Evolutionary conservation across 2,797 vertebrate species (phyloP), one percentile per base, ranked within the genome.

Genomic region (Loriculus beryllinus): DNA sequence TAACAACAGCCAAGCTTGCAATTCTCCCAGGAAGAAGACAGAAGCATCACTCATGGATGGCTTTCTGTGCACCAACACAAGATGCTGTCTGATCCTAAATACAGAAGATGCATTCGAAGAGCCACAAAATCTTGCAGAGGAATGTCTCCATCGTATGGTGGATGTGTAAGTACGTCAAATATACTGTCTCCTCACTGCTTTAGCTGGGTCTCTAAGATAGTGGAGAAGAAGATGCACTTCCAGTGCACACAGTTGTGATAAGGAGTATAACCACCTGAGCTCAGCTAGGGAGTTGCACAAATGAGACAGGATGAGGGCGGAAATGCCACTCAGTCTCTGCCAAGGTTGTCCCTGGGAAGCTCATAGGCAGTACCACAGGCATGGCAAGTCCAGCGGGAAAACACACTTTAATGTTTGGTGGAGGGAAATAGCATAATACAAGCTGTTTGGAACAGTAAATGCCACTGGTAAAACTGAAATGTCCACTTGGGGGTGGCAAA

Each of bases 401-500:
- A 33, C 7, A 13, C 10, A 0, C 40, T 51, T 33, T 9, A 21
- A 16, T 16, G 14, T 40, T 29, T 48, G 54, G 15, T 29, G 26
- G 52, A 88, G 22, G 14, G 65, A n/a, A 72, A 89, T 62, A 65
- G 12, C 26, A 3, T 8, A 37, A 65, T 9, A 56, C 9, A 51
- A 54, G 51, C 18, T 51, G 9, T 7, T 47, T 64, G 37, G 40
- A 82, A 69, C 49, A 22, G 49, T 42, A 70, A 87, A 79, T 31
- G 28, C 10, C 42, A 29, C 28, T 62, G 71, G 91, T 72, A 87
- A 93, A 92, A 88, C 59, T 42, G 40, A 17, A 91, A 49, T 81
- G 92, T 95, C 97, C 97, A 93, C 96, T 96, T 97, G 97, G 96
- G 96, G 97, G 96, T 97, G 92, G 94, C 92, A 97, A 97, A 97